These are phyloP conservation scores for Heterotis niloticus DNA, from an alignment of 2,113 vertebrate genomes.

Conservation along the genomic window DNA sequence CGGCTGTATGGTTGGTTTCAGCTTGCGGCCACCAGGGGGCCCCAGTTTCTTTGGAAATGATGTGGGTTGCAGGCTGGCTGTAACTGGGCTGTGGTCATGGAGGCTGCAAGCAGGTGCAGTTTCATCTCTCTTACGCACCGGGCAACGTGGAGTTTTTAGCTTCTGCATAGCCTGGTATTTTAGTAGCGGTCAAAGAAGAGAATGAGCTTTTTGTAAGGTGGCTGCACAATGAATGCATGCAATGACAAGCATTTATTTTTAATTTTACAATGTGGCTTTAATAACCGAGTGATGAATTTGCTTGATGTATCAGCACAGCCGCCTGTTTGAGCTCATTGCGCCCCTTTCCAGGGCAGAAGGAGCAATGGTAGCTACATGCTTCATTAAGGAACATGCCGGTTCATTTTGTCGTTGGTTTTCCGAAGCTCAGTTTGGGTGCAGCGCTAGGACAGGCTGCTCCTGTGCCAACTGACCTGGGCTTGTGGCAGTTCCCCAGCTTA, in stretches of 20 bases:
- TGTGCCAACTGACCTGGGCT: background rate
- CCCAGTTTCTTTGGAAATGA: conserved; percentile 13
- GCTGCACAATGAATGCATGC: background rate
- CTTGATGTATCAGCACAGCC: background rate
- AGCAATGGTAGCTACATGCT: background rate
- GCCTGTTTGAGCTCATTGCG: conserved; percentile 7
- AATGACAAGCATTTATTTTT: background rate
- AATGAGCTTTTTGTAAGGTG: background rate
- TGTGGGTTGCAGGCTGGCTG: background rate
- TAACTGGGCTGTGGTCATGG: background rate
- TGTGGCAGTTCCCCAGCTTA: too few species aligned
- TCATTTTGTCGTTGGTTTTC: background rate
- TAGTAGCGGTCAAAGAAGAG: too few species aligned
- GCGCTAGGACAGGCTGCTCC: background rate
- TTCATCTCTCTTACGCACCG: too few species aligned
- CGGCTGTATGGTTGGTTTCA: background rate
- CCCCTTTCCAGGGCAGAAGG: background rate
- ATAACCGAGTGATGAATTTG: background rate
- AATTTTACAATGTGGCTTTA: too few species aligned
- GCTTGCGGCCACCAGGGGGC: conserved; percentile 22
- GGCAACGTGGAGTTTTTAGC: too few species aligned
- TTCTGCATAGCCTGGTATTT: too few species aligned
- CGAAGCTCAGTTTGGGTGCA: background rate
- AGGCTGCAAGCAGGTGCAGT: too few species aligned
- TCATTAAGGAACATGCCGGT: conserved; percentile 5